A percentile compares a stretch with the other conserved stretches of the same genome.
These are phyloP conservation scores for Heloderma charlesbogerti DNA, from an alignment of 2,113 vertebrate species.

Conservation along the genomic window DNA sequence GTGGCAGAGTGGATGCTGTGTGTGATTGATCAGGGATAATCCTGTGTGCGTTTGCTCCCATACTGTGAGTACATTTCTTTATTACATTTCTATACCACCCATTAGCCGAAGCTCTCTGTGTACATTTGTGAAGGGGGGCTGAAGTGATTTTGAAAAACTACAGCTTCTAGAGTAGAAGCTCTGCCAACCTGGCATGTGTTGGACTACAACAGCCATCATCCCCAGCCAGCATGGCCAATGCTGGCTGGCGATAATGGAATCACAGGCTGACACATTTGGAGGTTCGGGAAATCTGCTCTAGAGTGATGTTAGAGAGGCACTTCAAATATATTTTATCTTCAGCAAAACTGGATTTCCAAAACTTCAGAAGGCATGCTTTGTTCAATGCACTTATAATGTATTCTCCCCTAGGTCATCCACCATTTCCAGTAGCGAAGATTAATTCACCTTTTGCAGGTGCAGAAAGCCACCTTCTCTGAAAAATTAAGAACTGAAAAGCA, in stretches of 20 bases:
- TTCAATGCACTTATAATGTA: constrained; percentile 10
- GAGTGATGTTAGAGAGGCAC: background rate
- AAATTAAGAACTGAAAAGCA: background rate
- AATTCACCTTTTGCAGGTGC: constrained; percentile 10
- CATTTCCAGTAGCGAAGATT: background rate
- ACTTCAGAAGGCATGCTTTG: background rate
- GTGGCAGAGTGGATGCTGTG: too few relatives aligned
- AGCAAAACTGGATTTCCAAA: background rate
- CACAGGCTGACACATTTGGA: background rate
- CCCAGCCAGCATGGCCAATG: background rate
- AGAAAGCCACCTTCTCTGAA: background rate
- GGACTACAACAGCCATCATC: background rate
- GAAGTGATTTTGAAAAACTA: too few relatives aligned
- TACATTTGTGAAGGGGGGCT: too few relatives aligned
- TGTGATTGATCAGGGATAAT: background rate
- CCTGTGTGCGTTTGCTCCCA: background rate
- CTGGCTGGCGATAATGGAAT: too few relatives aligned
- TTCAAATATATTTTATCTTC: background rate
- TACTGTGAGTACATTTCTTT: background rate
- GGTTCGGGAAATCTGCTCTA: background rate
- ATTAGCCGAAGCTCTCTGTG: too few relatives aligned
- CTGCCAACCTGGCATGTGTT: background rate
- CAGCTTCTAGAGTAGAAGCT: background rate
- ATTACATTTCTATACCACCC: background rate
- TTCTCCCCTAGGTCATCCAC: background rate